phyloP scores from a whole-genome alignment of 2,113 vertebrate species.

The Electrona antarctica region DNA sequence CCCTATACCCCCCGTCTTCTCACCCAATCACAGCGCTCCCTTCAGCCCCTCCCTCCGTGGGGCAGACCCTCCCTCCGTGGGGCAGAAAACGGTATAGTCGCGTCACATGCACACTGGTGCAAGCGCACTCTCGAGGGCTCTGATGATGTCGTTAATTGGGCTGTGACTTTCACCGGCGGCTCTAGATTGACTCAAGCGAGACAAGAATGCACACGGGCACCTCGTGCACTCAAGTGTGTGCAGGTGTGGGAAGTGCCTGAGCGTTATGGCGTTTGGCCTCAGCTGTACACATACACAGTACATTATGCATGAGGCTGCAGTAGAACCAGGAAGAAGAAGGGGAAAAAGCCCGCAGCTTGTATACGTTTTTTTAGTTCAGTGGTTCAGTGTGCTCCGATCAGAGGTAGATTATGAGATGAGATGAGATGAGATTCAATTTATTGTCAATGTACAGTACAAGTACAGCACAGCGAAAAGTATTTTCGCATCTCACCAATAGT shows the following conservation, averaged over 20 bases:
- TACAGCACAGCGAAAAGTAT: no score
- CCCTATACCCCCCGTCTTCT: neutral
- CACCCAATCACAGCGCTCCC: neutral
- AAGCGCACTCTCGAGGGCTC: constrained; percentile 14
- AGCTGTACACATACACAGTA: neutral
- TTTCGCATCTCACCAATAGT: no score
- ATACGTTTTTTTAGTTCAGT: neutral
- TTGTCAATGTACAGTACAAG: no score
- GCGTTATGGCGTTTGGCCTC: neutral
- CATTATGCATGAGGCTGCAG: constrained; percentile 13
- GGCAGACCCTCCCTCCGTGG: no score
- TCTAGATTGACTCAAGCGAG: constrained; percentile 49
- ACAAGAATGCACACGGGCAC: constrained; percentile 75
- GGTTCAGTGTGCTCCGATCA: no score
- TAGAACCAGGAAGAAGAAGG: neutral
- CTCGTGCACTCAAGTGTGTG: constrained; percentile 64
- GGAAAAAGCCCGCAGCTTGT: constrained; percentile 3
- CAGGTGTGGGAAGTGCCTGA: constrained; percentile 62
- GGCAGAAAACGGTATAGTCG: no score
- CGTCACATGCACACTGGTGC: constrained; percentile 4
- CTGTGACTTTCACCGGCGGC: constrained; percentile 43
- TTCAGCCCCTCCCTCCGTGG: no score
- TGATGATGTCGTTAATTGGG: constrained; percentile 19
- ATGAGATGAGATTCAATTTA: no score
- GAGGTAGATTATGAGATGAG: constrained; percentile 14